These are phyloP conservation scores for Podarcis muralis DNA, from an alignment of 2,113 vertebrate species.

Conservation along the genomic window DNA sequence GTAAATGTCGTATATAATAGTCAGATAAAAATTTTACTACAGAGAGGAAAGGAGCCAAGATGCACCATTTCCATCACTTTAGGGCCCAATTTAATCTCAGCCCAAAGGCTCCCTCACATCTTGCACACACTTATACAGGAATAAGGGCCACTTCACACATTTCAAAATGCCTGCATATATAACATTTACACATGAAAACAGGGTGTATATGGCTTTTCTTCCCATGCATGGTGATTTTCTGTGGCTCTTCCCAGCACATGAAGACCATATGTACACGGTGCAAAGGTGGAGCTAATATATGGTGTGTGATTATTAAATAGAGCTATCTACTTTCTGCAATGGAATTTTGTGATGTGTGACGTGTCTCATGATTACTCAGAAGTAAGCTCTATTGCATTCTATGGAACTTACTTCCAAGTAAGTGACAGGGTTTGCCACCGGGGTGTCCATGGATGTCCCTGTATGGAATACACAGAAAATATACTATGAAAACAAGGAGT, in stretches of 20 bases:
- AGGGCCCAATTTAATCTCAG: conserved; percentile 44
- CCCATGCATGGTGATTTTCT: background rate
- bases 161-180: background rate
- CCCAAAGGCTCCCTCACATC: background rate
- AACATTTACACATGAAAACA: background rate
- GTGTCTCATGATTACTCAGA: too few relatives aligned
- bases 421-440: too few relatives aligned
- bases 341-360: background rate
- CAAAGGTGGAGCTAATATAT: background rate
- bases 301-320: background rate
- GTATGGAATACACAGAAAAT: too few relatives aligned
- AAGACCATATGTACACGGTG: background rate
- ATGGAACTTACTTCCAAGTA: background rate
- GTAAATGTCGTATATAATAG: conserved; percentile 64
- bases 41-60: conserved; percentile 23
- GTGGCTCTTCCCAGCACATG: background rate
- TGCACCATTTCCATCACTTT: conserved; percentile 35
- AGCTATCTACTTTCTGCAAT: background rate
- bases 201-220: background rate
- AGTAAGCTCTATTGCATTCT: too few relatives aligned
- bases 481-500: too few relatives aligned
- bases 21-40: conserved; percentile 63
- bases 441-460: too few relatives aligned
- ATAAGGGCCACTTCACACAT: background rate
- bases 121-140: background rate